Base-by-base conservation (phyloP, 1,140 invertebrate genomes). In the Saccostrea glomerata region DNA sequence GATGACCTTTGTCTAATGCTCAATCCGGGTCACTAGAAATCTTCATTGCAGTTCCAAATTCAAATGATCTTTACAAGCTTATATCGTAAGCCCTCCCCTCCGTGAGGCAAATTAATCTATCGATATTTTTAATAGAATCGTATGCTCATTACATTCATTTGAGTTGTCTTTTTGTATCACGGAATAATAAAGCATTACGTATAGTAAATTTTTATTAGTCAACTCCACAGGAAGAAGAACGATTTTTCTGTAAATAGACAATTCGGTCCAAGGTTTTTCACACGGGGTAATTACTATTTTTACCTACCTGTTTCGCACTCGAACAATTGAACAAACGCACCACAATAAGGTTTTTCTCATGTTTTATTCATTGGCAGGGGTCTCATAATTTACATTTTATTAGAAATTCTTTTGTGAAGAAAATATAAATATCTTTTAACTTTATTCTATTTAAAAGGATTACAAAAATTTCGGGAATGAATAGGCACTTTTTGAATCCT, bases 401-500 rank as follows among this genome's bases (percentile, higher is more conserved):
- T 77, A 77, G 70, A 77, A 77, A 77, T 30, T 77, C 70, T 77
- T 77, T 77, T 77, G 70, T 77, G 15, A 77, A 15, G 70, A 66
- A 66, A 66, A 77, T 77, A 77, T 77, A 77, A 77, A 77, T 77
- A 77, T 77, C 70, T 77, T 77, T 77, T 77, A 77, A 77, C 70
- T 77, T 77, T 77, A 77, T 77, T 77, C 70, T 30, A 15, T 77
- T 36, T 77, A 77, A 77, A 25, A 77, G 30, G 70, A 77, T 77
- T 77, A 77, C 70, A 25, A 77, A 77, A 77, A 77, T 77, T 30
- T 77, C 70, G 12, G 70, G 70, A 77, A 77, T 77, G 70, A 77
- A 77, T 77, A 30, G 25, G 70, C 70, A 77, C 23, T 77, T 66
- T 36, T 36, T 25, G 58, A 77, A 36, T 30, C 70, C 70, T 77